phyloP scores from a whole-genome alignment of 2,888 invertebrate species.

The Nomada fucata region DNA sequence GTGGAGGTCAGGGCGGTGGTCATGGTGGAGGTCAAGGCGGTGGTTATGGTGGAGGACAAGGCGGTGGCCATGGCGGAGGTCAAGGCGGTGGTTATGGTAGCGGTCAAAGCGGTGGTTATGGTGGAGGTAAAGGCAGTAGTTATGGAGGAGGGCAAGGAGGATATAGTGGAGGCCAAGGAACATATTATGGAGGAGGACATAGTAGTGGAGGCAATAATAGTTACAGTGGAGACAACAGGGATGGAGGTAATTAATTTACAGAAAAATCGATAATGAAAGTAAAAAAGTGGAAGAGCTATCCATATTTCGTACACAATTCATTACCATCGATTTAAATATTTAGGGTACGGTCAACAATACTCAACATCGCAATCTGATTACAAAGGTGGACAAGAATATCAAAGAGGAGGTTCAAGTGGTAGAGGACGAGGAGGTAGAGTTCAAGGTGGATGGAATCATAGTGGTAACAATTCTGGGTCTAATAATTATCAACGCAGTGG shows the following conservation, averaged over 20 bases:
- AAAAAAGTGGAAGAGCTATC: neutral
- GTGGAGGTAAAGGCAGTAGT: constrained; percentile 42
- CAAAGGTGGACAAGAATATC: constrained; percentile 64
- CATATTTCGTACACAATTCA: constrained; percentile 67
- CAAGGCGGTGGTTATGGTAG: constrained; percentile 59
- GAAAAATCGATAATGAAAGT: constrained; percentile 22
- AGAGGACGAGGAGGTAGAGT: constrained; percentile 80
- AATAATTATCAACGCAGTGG: constrained; percentile 68
- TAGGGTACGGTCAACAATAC: constrained; percentile 52
- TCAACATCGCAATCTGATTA: constrained; percentile 55
- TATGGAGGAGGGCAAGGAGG: constrained; percentile 37
- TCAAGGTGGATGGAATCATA: constrained; percentile 84
- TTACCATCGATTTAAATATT: constrained; percentile 71
- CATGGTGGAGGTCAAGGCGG: constrained; percentile 44
- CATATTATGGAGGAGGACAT: constrained; percentile 44
- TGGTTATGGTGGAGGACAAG: constrained; percentile 54
- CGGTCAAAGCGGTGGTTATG: constrained; percentile 58
- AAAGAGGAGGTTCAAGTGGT: constrained; percentile 48
- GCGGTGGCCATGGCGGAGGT: constrained; percentile 44
- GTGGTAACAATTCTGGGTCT: constrained; percentile 64
- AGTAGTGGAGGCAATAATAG: constrained; percentile 52
- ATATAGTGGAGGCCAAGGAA: constrained; percentile 51
- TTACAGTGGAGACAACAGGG: constrained; percentile 72
- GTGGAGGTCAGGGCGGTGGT: constrained; percentile 44
- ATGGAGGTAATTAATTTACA: constrained; percentile 51